Evolutionary conservation across 2,113 vertebrate species (phyloP).

Genomic region (Turdus rufiventris): DNA sequence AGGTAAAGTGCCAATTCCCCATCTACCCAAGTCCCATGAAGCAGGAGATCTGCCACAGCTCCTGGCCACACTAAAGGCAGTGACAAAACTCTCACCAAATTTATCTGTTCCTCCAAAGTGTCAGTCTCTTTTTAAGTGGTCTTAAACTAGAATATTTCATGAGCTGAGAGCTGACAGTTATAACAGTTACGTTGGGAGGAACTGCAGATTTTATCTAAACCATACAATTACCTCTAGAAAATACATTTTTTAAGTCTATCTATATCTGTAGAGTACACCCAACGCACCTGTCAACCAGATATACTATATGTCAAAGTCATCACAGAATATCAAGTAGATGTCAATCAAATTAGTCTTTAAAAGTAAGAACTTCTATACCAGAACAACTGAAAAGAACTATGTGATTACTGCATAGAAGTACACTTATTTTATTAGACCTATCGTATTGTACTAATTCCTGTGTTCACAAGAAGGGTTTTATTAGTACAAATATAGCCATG

Average conservation of each 20-base stretch:
- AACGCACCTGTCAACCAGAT: neutral
- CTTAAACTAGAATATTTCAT: neutral
- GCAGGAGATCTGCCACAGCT: neutral
- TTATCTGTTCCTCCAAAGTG: neutral
- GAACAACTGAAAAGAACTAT: neutral
- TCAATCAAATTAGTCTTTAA: conserved; percentile 14
- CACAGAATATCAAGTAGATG: conserved; percentile 5
- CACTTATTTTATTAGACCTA: neutral
- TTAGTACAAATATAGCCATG: neutral
- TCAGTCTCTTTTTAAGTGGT: neutral
- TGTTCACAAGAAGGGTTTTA: neutral
- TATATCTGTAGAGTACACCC: neutral
- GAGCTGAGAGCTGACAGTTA: neutral
- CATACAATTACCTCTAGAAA: conserved; percentile 19
- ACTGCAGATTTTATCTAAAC: conserved; percentile 9
- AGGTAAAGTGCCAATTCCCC: neutral
- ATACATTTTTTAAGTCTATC: neutral
- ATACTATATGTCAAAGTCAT: neutral
- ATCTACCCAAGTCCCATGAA: neutral
- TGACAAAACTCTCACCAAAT: neutral
- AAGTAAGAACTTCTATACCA: neutral
- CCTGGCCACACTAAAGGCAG: neutral
- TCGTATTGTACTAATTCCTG: neutral
- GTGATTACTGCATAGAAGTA: neutral
- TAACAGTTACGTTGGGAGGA: neutral